Evolutionary conservation across 2,797 vertebrate species (phyloP).

Genomic region (Onychomys torridus): DNA sequence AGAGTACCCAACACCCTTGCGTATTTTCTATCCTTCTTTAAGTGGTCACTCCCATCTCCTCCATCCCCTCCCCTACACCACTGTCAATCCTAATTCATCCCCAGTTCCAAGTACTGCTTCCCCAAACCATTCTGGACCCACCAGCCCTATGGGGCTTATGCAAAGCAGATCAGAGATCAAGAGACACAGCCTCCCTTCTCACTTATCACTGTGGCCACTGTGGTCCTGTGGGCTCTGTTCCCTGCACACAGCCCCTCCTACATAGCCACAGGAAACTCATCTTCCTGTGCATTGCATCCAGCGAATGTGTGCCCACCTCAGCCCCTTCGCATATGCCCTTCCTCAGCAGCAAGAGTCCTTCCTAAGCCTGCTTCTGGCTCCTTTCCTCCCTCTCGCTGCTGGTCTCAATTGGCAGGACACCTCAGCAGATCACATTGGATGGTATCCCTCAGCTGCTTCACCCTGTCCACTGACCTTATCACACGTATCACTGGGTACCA

Average conservation of each 20-base stretch:
- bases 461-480: neutral
- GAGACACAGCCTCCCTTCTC: neutral
- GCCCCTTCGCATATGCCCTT: neutral
- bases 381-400: neutral
- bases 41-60: neutral
- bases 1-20: accelerated
- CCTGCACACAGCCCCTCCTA: neutral
- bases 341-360: neutral
- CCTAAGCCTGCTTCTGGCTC: neutral
- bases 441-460: neutral
- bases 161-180: neutral
- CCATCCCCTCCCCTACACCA: neutral
- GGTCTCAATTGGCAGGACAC: neutral
- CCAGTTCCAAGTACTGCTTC: neutral
- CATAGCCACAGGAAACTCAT: neutral
- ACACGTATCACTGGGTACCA: neutral
- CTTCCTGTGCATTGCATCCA: neutral
- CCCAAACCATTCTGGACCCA: neutral
- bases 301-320: neutral
- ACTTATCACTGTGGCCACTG: neutral
- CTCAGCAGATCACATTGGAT: neutral
- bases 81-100: neutral
- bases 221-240: neutral
- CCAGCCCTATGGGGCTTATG: neutral
- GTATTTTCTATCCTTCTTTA: neutral